Conservation (phyloP, 2,797 vertebrate species). For the Rhynchonycteris naso region DNA sequence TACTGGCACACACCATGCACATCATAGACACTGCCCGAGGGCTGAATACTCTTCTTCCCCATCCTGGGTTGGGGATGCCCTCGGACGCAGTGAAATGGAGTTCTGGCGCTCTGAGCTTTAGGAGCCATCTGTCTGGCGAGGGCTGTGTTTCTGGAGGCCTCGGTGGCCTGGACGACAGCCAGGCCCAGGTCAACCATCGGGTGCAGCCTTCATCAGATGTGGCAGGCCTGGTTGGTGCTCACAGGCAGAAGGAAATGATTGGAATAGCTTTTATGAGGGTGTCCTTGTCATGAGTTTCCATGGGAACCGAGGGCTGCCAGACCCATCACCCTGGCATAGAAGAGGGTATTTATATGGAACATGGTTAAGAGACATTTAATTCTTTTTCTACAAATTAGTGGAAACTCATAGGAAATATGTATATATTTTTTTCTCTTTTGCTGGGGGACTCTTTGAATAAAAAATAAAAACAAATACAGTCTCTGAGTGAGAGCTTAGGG, state of each 20-base stretch:
- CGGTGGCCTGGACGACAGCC: constrained; percentile 1
- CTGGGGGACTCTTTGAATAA: background rate
- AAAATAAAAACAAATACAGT: background rate
- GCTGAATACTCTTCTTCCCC: accelerated
- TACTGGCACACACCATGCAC: accelerated
- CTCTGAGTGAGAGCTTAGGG: background rate
- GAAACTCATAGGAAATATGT: background rate
- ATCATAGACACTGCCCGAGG: accelerated
- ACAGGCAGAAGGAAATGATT: background rate
- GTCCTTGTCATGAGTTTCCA: background rate
- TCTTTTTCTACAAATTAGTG: background rate
- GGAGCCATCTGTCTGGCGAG: background rate
- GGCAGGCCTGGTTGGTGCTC: background rate
- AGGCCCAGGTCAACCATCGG: background rate
- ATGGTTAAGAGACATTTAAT: background rate
- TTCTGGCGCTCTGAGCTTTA: background rate
- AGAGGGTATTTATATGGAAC: background rate
- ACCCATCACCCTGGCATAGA: background rate
- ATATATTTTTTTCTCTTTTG: background rate
- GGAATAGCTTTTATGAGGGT: background rate
- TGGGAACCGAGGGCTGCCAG: background rate
- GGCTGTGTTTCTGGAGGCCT: background rate
- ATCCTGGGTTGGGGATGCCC: background rate
- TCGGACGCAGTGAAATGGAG: accelerated
- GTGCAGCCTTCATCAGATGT: constrained; percentile 12